These are phyloP conservation scores for Liolophura sinensis DNA, from an alignment of 1,140 invertebrate species.

Conservation along the genomic window DNA sequence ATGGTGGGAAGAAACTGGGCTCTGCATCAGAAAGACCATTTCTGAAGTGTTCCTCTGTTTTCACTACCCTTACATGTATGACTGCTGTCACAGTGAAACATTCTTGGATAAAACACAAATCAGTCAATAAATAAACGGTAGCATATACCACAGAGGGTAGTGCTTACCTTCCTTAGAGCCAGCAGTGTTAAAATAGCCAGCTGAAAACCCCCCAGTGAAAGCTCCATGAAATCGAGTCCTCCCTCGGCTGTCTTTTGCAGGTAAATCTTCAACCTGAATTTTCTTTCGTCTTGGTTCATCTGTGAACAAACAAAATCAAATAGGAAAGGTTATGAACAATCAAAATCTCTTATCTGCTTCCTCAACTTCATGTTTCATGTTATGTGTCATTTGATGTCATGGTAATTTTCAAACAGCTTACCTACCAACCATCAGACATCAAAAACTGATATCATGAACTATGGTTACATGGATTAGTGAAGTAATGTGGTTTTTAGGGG, in stretches of 20 bases:
- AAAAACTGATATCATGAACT: no score
- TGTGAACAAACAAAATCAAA: slow-evolving; percentile 22
- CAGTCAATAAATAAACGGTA: background rate
- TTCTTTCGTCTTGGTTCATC: slow-evolving; percentile 59
- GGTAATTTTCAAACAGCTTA: no score
- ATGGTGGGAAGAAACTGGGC: no score
- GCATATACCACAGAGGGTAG: background rate
- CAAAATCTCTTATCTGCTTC: slow-evolving; percentile 1
- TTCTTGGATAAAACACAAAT: no score
- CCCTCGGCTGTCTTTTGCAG: slow-evolving; percentile 87
- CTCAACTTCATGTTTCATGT: no score
- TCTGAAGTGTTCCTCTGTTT: background rate
- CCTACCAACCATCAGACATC: no score
- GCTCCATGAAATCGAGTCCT: slow-evolving; percentile 95
- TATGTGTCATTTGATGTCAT: no score
- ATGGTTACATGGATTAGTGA: no score
- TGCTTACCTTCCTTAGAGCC: slow-evolving; percentile 82
- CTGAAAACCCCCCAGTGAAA: slow-evolving; percentile 98
- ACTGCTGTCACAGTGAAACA: background rate
- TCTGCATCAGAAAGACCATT: no score
- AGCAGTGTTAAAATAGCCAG: slow-evolving; percentile 96
- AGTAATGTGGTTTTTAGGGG: no score
- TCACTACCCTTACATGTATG: slow-evolving; percentile 2
- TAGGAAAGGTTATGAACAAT: slow-evolving; percentile 9
- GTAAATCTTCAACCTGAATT: slow-evolving; percentile 83